A percentile compares a stretch with the other conserved stretches of the same genome.
Evolutionary conservation across 2,888 invertebrate genomes (phyloP).

Genomic region (Chymomyza procnemis): DNA sequence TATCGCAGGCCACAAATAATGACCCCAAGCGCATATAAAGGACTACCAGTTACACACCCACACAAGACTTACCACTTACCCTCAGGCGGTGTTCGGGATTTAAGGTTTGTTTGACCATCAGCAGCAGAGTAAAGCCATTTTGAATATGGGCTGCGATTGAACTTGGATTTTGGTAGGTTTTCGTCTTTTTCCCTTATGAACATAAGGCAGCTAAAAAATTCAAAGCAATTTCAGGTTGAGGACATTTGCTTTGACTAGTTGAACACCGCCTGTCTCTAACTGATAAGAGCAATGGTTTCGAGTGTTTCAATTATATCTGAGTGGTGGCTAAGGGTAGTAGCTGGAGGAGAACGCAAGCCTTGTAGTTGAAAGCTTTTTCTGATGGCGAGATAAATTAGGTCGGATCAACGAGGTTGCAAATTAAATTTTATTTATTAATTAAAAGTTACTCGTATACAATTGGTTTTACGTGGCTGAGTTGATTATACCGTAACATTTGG

Average conservation of each 20-base stretch:
- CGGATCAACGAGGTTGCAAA: neutral
- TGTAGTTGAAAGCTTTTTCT: neutral
- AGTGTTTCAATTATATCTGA: conserved; percentile 63
- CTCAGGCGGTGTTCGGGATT: conserved; percentile 4
- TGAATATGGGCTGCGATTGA: conserved; percentile 52
- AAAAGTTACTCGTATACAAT: conserved; percentile 2
- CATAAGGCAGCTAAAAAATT: conserved; percentile 25
- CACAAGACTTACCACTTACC: neutral
- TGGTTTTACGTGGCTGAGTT: neutral
- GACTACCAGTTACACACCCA: conserved; percentile 2
- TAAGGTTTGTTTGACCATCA: conserved; percentile 48
- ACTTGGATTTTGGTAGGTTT: conserved; percentile 14
- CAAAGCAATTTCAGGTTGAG: conserved; percentile 37
- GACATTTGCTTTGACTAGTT: conserved; percentile 11
- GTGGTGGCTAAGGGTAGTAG: conserved; percentile 35
- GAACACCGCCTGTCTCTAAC: conserved; percentile 54
- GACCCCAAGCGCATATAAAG: conserved; percentile 20
- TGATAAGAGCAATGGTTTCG: conserved; percentile 52
- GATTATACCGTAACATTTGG: no score
- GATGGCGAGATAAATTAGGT: neutral
- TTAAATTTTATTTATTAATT: neutral
- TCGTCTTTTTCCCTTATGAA: conserved; percentile 13
- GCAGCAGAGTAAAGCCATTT: conserved; percentile 39
- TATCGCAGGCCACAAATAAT: conserved; percentile 54
- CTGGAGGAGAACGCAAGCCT: conserved; percentile 3